phyloP scores from a whole-genome alignment of 2,888 invertebrate species.

The Stenodema calcarata region DNA sequence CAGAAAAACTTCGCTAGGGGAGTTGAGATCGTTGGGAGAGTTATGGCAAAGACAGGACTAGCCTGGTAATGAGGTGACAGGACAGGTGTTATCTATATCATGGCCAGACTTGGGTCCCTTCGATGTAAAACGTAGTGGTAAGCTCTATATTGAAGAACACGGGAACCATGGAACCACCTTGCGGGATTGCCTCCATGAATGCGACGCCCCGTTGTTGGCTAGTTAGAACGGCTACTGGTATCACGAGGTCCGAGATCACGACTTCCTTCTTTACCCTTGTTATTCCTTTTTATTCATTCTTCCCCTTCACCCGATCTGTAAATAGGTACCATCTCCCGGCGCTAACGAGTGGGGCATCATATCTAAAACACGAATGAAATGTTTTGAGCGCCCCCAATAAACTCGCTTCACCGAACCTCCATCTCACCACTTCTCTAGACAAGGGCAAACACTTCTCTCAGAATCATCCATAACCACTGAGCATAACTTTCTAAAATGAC shows the following conservation, averaged over 20 bases:
- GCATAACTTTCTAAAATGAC: background rate
- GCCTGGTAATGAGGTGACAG: constrained; percentile 34
- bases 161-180: constrained; percentile 25
- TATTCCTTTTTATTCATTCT: constrained; percentile 47
- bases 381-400: background rate
- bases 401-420: background rate
- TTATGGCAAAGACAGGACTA: background rate
- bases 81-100: constrained; percentile 43
- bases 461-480: background rate
- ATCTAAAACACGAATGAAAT: constrained; percentile 33
- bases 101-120: background rate
- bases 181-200: constrained; percentile 3
- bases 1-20: background rate
- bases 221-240: constrained; percentile 40
- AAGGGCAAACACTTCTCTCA: background rate
- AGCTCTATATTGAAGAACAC: constrained; percentile 39
- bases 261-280: constrained; percentile 43
- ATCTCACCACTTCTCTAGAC: background rate
- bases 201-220: constrained; percentile 24
- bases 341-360: constrained; percentile 38
- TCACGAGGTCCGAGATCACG: constrained; percentile 47
- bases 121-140: background rate
- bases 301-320: constrained; percentile 42
- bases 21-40: background rate
- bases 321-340: constrained; percentile 4